Conservation (phyloP, 2,888 invertebrate genomes). For the Brachynemurus nebulosus region DNA sequence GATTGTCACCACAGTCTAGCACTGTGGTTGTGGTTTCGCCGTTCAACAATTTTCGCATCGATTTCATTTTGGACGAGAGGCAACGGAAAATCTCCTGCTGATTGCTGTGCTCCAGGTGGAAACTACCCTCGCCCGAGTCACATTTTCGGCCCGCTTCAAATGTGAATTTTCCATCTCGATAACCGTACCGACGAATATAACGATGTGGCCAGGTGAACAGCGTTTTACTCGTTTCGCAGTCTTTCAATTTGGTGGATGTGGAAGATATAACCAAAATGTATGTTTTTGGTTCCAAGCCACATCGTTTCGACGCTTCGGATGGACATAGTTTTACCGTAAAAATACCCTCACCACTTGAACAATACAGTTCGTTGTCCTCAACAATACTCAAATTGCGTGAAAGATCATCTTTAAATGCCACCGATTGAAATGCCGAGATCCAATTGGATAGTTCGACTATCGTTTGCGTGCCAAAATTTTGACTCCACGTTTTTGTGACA, state of each 20-base stretch:
- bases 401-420: conserved; percentile 60
- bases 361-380: conserved; percentile 81
- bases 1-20: conserved; percentile 59
- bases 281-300: conserved; percentile 53
- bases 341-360: conserved; percentile 69
- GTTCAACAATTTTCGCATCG: conserved; percentile 71
- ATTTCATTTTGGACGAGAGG: conserved; percentile 70
- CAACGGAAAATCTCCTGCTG: conserved; percentile 73
- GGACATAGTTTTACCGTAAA: conserved; percentile 64
- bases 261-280: conserved; percentile 63
- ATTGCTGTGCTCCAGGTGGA: conserved; percentile 65
- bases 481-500: conserved; percentile 52
- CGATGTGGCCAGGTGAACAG: conserved; percentile 74
- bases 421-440: conserved; percentile 65
- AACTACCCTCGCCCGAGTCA: conserved; percentile 72
- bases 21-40: conserved; percentile 34
- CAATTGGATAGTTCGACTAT: conserved; percentile 62
- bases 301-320: conserved; percentile 65
- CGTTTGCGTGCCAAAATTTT: conserved; percentile 48
- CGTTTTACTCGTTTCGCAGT: conserved; percentile 46
- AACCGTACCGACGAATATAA: conserved; percentile 69
- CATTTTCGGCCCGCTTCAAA: conserved; percentile 82
- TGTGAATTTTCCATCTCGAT: conserved; percentile 70
- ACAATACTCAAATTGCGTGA: conserved; percentile 46
- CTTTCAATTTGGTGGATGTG: conserved; percentile 59